phyloP scores from a whole-genome alignment of 2,888 invertebrate species.

The Eupeodes latifasciatus region DNA sequence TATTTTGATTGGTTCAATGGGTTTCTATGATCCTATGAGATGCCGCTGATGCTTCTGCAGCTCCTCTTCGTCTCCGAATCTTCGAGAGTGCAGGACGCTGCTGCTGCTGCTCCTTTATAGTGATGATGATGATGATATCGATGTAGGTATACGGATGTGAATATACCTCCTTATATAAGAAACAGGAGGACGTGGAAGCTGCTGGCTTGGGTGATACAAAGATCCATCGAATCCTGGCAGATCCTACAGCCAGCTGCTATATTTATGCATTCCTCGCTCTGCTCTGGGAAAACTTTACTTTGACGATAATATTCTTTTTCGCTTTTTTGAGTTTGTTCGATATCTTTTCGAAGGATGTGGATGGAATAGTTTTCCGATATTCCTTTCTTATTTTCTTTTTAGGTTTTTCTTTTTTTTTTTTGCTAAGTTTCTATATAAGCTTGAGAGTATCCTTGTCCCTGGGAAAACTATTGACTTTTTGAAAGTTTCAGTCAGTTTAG shows the following conservation, averaged over 20 bases:
- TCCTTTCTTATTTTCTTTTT: slow-evolving; percentile 20
- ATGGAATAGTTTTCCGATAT: slow-evolving; percentile 74
- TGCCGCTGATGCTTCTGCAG: slow-evolving; percentile 56
- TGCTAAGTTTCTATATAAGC: not conserved
- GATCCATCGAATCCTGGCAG: slow-evolving; percentile 72
- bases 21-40: slow-evolving; percentile 69
- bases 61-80: not conserved
- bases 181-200: slow-evolving; percentile 41
- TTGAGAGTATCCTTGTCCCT: slow-evolving; percentile 42
- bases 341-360: slow-evolving; percentile 62
- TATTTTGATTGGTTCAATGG: slow-evolving; percentile 76
- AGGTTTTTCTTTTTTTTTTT: slow-evolving; percentile 36
- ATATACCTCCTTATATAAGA: too few species aligned
- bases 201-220: slow-evolving; percentile 60
- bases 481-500: slow-evolving; percentile 65
- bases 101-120: not conserved
- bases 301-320: slow-evolving; percentile 71
- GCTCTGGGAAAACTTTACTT: slow-evolving; percentile 70
- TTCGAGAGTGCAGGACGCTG: slow-evolving; percentile 37
- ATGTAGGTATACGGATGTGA: not conserved
- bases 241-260: slow-evolving; percentile 55
- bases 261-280: slow-evolving; percentile 71
- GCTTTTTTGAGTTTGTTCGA: slow-evolving; percentile 45
- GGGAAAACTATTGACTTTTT: slow-evolving; percentile 73
- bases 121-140: slow-evolving; percentile 55